phyloP scores from a whole-genome alignment of 2,113 vertebrate species.

The Pantherophis guttatus region DNA sequence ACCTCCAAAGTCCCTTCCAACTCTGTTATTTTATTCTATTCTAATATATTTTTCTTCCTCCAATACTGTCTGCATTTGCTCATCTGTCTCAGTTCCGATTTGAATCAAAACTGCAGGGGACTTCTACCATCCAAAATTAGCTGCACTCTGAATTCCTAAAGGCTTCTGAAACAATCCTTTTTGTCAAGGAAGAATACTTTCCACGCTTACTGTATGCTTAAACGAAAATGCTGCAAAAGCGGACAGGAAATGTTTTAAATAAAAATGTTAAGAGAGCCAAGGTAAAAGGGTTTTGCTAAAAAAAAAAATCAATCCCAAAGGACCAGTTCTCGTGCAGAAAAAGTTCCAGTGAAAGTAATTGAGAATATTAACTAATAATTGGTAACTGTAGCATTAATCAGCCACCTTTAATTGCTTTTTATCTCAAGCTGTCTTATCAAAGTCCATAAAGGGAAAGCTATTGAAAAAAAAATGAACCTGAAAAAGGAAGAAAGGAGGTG shows the following conservation, averaged over 20 bases:
- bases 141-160: neutral
- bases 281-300: conserved; percentile 23
- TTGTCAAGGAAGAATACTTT: neutral
- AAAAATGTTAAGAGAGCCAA: neutral
- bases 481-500: conserved; percentile 2
- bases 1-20: no score
- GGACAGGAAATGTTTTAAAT: neutral
- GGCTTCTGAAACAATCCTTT: neutral
- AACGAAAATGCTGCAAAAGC: neutral
- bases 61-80: neutral
- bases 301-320: neutral
- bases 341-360: conserved; percentile 1
- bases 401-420: neutral
- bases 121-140: neutral
- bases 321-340: neutral
- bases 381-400: neutral
- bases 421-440: conserved; percentile 25
- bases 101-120: neutral
- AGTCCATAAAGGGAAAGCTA: conserved; percentile 47
- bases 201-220: neutral
- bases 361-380: conserved; percentile 28
- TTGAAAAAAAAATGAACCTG: neutral
- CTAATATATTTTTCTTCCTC: neutral
- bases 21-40: no score
- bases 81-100: neutral